A percentile compares a stretch with the other conserved stretches of the same genome.
These are phyloP conservation scores for Microctenopoma steveboyesi DNA, from an alignment of 2,797 vertebrate species.

Conservation along the genomic window DNA sequence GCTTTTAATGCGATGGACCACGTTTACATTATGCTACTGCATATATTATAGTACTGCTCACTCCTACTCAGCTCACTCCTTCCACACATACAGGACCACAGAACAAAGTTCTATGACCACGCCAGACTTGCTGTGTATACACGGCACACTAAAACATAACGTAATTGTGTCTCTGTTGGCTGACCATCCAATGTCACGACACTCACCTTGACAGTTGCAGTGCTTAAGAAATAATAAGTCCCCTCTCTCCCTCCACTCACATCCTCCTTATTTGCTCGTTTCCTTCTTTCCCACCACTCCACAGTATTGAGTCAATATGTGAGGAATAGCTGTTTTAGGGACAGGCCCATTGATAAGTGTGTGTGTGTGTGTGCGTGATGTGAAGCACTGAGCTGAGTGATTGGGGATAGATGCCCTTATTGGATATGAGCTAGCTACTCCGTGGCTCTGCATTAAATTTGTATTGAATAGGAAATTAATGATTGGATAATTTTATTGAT, in stretches of 20 bases:
- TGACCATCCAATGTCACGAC: slow-evolving; percentile 51
- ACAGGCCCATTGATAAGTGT: slow-evolving; percentile 70
- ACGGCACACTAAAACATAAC: background rate
- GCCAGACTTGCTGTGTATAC: slow-evolving; percentile 1
- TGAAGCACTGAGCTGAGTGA: slow-evolving; percentile 61
- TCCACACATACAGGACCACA: too few species aligned
- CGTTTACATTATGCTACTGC: background rate
- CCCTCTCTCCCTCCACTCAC: slow-evolving; percentile 28
- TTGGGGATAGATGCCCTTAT: slow-evolving; percentile 75
- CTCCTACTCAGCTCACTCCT: too few species aligned
- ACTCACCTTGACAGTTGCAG: slow-evolving; percentile 65
- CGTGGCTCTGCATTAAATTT: slow-evolving; percentile 77
- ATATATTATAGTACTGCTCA: background rate
- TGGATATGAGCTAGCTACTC: slow-evolving; percentile 80
- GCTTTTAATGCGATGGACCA: background rate
- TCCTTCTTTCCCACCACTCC: slow-evolving; percentile 17
- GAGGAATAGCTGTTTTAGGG: slow-evolving; percentile 77
- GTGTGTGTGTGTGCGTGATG: slow-evolving; percentile 23
- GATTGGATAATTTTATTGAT: slow-evolving; percentile 81
- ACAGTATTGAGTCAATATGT: slow-evolving; percentile 73
- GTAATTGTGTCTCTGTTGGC: background rate
- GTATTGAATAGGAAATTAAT: slow-evolving; percentile 80
- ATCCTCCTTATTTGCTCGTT: slow-evolving; percentile 54
- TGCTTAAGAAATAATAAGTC: slow-evolving; percentile 66
- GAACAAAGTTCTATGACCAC: background rate